phyloP scores from a whole-genome alignment of 2,797 vertebrate genomes.

The Enteromius afrohamiltoni region DNA sequence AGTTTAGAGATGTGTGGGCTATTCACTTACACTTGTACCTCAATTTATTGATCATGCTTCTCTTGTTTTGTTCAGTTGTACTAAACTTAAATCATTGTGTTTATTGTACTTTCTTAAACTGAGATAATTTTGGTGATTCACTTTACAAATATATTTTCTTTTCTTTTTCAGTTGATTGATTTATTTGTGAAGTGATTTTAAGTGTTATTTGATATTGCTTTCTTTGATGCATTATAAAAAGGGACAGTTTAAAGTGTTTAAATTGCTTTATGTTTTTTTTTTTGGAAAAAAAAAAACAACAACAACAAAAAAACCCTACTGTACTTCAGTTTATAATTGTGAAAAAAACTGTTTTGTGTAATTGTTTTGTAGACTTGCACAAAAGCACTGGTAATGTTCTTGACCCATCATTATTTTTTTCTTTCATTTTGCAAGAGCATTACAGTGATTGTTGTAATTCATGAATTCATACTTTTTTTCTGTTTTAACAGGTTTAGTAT shows the following conservation, averaged over 20 bases:
- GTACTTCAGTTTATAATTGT: conserved; percentile 58
- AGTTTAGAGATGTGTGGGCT: neutral
- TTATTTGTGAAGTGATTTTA: conserved; percentile 70
- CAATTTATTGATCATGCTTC: conserved; percentile 57
- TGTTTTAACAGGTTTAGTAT: neutral
- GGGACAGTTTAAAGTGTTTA: conserved; percentile 43
- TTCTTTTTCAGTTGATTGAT: conserved; percentile 9
- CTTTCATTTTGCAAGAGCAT: conserved; percentile 34
- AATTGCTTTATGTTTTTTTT: conserved; percentile 67
- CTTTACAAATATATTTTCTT: neutral
- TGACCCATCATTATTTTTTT: conserved; percentile 36
- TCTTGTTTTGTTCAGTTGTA: conserved; percentile 18
- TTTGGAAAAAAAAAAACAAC: conserved; percentile 55
- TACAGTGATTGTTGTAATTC: conserved; percentile 37
- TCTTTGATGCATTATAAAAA: neutral
- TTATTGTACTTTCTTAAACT: neutral
- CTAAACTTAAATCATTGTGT: neutral
- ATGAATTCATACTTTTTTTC: conserved; percentile 3
- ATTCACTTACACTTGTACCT: conserved; percentile 21
- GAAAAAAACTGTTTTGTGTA: conserved; percentile 20
- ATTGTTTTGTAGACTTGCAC: conserved; percentile 55
- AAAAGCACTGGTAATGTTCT: conserved; percentile 59
- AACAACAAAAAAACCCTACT: conserved; percentile 29
- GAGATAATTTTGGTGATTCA: conserved; percentile 1
- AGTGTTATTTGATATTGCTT: conserved; percentile 21